Evolutionary conservation across 2,888 invertebrate genomes (phyloP).

Genomic region (Drosophila borealis): DNA sequence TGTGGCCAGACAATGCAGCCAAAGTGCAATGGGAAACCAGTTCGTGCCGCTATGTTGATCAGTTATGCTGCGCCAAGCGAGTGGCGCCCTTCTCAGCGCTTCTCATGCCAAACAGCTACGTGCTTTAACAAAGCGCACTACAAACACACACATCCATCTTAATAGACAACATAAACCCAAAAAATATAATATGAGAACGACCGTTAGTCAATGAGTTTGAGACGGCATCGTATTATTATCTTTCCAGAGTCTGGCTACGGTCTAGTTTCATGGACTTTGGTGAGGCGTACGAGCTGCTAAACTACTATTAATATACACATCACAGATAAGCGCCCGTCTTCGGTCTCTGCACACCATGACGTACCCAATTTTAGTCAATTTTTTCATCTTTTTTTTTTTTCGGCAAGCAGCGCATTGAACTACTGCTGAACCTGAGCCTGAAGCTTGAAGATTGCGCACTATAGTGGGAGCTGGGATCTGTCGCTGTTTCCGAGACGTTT

Average conservation of each 20-base stretch:
- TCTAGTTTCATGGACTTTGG: slow-evolving; percentile 39
- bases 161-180: background rate
- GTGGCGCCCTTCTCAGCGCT: slow-evolving; percentile 20
- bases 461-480: slow-evolving; percentile 1
- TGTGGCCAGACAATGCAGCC: background rate
- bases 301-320: slow-evolving; percentile 9
- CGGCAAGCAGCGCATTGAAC: slow-evolving; percentile 10
- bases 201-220: background rate
- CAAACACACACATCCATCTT: background rate
- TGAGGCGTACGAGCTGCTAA: slow-evolving; percentile 15
- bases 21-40: slow-evolving; percentile 39
- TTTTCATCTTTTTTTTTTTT: background rate
- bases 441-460: background rate
- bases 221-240: slow-evolving; percentile 3
- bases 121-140: slow-evolving; percentile 11
- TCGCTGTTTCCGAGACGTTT: slow-evolving; percentile 12
- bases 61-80: slow-evolving; percentile 19
- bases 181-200: background rate
- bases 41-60: slow-evolving; percentile 43
- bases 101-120: slow-evolving; percentile 31
- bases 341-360: slow-evolving; percentile 18
- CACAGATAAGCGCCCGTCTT: slow-evolving; percentile 10
- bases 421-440: slow-evolving; percentile 17
- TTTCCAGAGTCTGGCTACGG: slow-evolving; percentile 39
- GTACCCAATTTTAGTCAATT: background rate